Conservation (phyloP, 2,888 invertebrate genomes). For the Stegophylla sp. region DNA sequence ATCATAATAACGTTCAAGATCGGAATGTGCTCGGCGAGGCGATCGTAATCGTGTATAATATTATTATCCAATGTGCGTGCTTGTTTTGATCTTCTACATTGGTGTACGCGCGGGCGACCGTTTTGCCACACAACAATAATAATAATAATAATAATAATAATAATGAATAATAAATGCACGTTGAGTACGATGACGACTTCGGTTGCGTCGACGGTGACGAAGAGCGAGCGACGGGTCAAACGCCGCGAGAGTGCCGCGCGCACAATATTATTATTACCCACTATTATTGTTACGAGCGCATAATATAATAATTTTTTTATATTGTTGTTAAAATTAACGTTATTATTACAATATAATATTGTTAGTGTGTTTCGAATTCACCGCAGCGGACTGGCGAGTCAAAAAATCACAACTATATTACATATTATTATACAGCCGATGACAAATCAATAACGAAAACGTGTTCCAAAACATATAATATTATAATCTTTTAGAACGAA, state of each 20-base stretch:
- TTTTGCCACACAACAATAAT: conserved; percentile 27
- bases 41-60: conserved; percentile 48
- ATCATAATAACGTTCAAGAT: conserved; percentile 51
- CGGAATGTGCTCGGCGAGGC: conserved; percentile 51
- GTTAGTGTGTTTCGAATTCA: not conserved
- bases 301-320: no score
- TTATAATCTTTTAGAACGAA: no score
- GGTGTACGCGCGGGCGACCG: not conserved
- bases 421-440: no score
- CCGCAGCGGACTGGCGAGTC: not conserved
- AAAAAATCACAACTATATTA: not conserved
- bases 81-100: not conserved
- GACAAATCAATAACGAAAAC: conserved; percentile 10
- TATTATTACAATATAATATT: no score
- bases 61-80: not conserved
- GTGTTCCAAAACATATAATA: no score
- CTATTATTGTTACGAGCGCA: not conserved
- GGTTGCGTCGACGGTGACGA: not conserved
- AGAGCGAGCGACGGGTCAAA: conserved; percentile 1
- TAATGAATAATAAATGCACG: no score
- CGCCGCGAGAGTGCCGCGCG: conserved; percentile 17
- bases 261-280: not conserved
- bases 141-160: no score
- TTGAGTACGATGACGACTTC: no score
- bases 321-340: no score